phyloP scores from a whole-genome alignment of 64 coral and sea anemone genomes.

The Stichodactyla mertensii region DNA sequence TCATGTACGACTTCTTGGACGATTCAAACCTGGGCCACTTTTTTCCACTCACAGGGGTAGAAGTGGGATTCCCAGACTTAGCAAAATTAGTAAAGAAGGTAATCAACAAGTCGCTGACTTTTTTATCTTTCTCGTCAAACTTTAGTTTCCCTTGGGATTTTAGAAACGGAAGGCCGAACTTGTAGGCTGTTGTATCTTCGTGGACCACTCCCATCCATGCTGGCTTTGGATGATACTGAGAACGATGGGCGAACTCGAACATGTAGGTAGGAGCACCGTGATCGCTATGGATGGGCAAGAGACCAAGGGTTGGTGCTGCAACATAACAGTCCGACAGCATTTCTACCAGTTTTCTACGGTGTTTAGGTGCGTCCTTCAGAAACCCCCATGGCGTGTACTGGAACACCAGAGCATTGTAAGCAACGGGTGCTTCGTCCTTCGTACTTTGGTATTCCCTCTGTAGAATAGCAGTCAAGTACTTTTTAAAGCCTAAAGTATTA shows the following conservation, averaged over 20 bases:
- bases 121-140: conserved; percentile 57
- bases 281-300: conserved; percentile 36
- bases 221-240: background rate
- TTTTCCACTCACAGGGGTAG: conserved; percentile 10
- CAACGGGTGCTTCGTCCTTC: background rate
- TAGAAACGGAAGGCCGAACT: conserved; percentile 66
- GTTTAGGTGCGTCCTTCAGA: conserved; percentile 25
- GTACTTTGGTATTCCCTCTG: background rate
- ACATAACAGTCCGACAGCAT: conserved; percentile 55
- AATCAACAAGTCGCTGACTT: conserved; percentile 61
- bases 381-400: conserved; percentile 59
- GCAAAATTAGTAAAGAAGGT: conserved; percentile 77
- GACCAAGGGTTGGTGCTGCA: conserved; percentile 58
- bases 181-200: conserved; percentile 62
- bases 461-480: conserved; percentile 25
- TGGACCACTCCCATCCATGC: conserved; percentile 55
- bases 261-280: no score
- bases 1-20: conserved; percentile 41
- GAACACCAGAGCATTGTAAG: conserved; percentile 34
- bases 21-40: conserved; percentile 47
- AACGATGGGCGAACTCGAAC: conserved; percentile 69
- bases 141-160: background rate
- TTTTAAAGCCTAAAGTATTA: conserved; percentile 24
- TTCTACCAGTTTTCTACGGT: conserved; percentile 58
- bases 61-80: conserved; percentile 58